Evolutionary conservation across 1,140 invertebrate species (phyloP), one percentile per base, ranked within the genome.

Genomic region (Scaptomyza hsui): DNA sequence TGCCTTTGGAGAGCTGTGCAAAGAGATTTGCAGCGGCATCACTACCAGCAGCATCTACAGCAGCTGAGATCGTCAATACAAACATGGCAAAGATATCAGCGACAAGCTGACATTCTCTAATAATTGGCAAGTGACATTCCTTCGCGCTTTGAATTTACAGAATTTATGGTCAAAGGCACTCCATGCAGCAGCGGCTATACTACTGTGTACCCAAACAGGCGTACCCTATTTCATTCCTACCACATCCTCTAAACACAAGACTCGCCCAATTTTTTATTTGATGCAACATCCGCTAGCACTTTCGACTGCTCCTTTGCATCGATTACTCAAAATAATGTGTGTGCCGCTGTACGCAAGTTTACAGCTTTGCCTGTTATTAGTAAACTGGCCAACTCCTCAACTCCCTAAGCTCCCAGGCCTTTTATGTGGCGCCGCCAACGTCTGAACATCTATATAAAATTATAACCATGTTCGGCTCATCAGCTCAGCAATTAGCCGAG

Each of bases 91-190:
- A 88, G 82, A 86, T 88, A 86, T 86, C 81, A 86, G 82, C 82
- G 81, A 81, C 82, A 86, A 86, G 81, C 70, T 88, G 82, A 86
- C 81, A 88, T 86, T 86, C 81, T 86, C 82, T 82, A 86, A 86
- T 86, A 86, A 86, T 86, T 86, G 81, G 81, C 81, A 86, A 86
- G 78, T 86, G 81, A 86, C 81, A 86, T 86, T 86, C 81, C 81
- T 88, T 88, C 81, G 81, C 81, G 82, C 82, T 86, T 82, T 86
- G 81, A 88, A 88, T 86, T 86, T 86, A 64, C 81, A 85, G 80
- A 88, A 86, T 86, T 88, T 86, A 86, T 86, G 81, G 81, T 88
- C 82, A 86, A 75, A 75, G 81, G 72, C 75, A 77, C 75, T 71
- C 39, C 42, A 57, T 21, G n/a, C 44, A 64, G 57, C 56, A 35